Percentiles rank a stretch among this genome's conserved stretches.
phyloP scores from a whole-genome alignment of 2,113 vertebrate species.

The Aptenodytes forsteri region DNA sequence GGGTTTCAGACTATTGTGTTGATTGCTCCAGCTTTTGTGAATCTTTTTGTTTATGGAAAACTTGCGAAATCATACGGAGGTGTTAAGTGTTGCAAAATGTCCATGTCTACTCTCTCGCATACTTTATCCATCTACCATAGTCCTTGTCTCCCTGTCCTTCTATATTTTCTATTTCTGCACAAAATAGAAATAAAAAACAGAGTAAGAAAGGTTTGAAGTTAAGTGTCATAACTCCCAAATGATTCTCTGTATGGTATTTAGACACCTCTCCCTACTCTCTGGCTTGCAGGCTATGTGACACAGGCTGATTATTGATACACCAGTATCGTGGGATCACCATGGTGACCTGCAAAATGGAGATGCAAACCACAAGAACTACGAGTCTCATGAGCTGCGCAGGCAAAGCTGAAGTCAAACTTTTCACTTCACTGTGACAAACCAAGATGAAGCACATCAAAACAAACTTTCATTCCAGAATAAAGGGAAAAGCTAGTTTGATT shows the following conservation, averaged over 20 bases:
- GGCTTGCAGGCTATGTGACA: background rate
- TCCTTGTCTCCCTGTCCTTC: background rate
- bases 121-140: background rate
- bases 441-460: background rate
- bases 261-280: background rate
- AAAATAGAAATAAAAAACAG: background rate
- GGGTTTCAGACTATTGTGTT: background rate
- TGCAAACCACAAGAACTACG: rapidly evolving
- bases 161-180: background rate
- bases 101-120: background rate
- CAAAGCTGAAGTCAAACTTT: background rate
- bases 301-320: background rate
- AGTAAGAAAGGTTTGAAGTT: background rate
- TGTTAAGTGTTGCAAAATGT: background rate
- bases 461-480: background rate
- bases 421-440: background rate
- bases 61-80: background rate
- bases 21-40: background rate
- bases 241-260: rapidly evolving
- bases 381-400: background rate
- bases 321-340: rapidly evolving
- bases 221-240: background rate
- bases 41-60: background rate
- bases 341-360: background rate
- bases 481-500: background rate